Base-by-base conservation (phyloP, 2,888 invertebrate species). In the Dolichomitus sp. region DNA sequence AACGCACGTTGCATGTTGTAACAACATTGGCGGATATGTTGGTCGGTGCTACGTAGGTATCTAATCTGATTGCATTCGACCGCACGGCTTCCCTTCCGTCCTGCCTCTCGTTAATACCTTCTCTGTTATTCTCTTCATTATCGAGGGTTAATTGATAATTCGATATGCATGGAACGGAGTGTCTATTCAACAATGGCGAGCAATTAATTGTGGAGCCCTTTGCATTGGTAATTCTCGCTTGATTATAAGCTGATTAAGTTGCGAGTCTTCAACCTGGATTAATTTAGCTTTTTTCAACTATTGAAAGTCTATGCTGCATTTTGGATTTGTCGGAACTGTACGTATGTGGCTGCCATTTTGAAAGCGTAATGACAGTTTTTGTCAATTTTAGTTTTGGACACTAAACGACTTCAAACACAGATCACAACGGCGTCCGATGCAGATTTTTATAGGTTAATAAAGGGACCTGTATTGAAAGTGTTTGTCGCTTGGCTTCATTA, bases 61-160 rank as follows among this genome's bases (percentile, higher is more conserved):
- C 85, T 84, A 86, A 84, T 82, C 81, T 84, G 82, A 86, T 85
- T 86, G 84, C 80, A 81, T 88, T 81, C 74, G n/a, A 72, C 72
- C 74, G 74, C 83, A 70, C n/a, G 9, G 61, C 48, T 48, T 48
- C 33, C 45, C 48, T 33, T 45, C 12, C 33, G 19, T 6, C 17
- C 59, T 23, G 76, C 37, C 59, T 54, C 42, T 48, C 48, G 61
- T 50, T 50, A 23, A 19, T 70, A 52, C 59, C n/a, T 42, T 72
- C 79, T 84, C 84, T 84, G 86, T 78, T 82, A 85, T 74, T 83
- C 76, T 84, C 86, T 87, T 89, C 87, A 89, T 89, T 89, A 89
- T 89, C 85, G 82, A 61, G 63, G 72, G 79, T 84, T 88, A 88
- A 89, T 88, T 87, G 84, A 86, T 87, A 86, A 88, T 86, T 84